Conservation (phyloP, 2,888 invertebrate genomes). For the Tromatobia lineatoria region DNA sequence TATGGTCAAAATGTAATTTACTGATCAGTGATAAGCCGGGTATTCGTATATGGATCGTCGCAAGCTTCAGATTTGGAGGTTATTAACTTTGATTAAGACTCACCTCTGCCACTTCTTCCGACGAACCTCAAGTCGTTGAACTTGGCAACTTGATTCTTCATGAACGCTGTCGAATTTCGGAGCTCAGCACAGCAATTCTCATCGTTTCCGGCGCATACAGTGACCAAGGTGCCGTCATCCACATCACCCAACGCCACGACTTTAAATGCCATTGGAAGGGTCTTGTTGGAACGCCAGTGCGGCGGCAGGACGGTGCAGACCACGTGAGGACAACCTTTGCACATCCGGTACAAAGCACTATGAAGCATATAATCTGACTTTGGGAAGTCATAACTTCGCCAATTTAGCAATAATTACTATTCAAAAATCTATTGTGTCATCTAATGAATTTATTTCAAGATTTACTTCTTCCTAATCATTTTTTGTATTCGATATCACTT, state of each 20-base stretch:
- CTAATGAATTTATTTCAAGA: no score
- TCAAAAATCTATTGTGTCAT: neutral
- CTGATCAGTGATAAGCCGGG: neutral
- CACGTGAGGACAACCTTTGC: slow-evolving; percentile 82
- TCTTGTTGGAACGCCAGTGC: slow-evolving; percentile 99
- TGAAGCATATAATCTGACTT: slow-evolving; percentile 54
- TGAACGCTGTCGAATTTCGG: slow-evolving; percentile 96
- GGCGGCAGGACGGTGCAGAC: slow-evolving; percentile 95
- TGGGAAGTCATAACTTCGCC: slow-evolving; percentile 49
- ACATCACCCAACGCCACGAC: slow-evolving; percentile 97
- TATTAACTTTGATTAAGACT: slow-evolving; percentile 82
- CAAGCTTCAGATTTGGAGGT: neutral
- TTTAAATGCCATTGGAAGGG: slow-evolving; percentile 97
- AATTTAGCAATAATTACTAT: slow-evolving; percentile 35
- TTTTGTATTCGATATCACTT: neutral
- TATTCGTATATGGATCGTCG: neutral
- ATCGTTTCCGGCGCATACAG: slow-evolving; percentile 97
- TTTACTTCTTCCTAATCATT: neutral
- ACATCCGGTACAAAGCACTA: slow-evolving; percentile 56
- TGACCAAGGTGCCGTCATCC: slow-evolving; percentile 97
- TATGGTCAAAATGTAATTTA: neutral
- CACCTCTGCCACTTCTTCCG: slow-evolving; percentile 98
- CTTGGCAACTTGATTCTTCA: slow-evolving; percentile 99
- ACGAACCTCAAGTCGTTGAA: slow-evolving; percentile 99
- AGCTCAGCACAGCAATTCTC: slow-evolving; percentile 98